Evolutionary conservation across 2,888 invertebrate species (phyloP), one percentile per base, ranked within the genome.

Genomic region (Harpalus rubripes): DNA sequence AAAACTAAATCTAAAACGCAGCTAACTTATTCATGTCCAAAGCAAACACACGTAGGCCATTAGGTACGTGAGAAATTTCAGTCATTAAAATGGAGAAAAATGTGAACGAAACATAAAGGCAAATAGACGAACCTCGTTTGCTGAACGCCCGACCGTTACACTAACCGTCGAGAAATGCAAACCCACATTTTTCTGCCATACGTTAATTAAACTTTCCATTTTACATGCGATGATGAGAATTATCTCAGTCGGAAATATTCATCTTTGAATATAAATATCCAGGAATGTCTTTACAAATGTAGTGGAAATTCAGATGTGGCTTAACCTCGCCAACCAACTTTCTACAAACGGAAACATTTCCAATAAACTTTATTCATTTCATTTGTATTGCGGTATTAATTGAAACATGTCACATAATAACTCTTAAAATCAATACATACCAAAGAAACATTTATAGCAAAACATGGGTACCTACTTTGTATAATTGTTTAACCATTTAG

Each of bases 61-160:
- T 74, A 74, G 72, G 44, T 74, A 74, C 72, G 72, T 74, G 72
- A 74, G 72, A 74, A 74, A 74, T 74, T 74, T 18, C 72, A 74
- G 72, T 74, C 44, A 74, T 74, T 74, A 74, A 74, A 74, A 74
- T 44, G 72, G 72, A 74, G 72, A 74, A 74, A 74, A 74, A 74
- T 74, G 72, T 74, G 72, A 74, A 74, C 72, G 72, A 74, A 74
- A 74, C 44, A 74, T 74, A 74, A 74, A 74, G 72, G 72, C 72
- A 74, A 74, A 74, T 74, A 74, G 72, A 52, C 44, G 72, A n/a
- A 41, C 72, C 72, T 44, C 72, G 72, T 74, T 74, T 74, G 44
- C 72, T 44, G 18, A 74, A 68, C 39, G 68, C 68, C 41, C 15
- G 63, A 22, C 63, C 63, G 26, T 63, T 63, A 63, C 7, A 26